Base-by-base conservation (phyloP, 2,797 vertebrate species). In the Intellagama lesueurii region DNA sequence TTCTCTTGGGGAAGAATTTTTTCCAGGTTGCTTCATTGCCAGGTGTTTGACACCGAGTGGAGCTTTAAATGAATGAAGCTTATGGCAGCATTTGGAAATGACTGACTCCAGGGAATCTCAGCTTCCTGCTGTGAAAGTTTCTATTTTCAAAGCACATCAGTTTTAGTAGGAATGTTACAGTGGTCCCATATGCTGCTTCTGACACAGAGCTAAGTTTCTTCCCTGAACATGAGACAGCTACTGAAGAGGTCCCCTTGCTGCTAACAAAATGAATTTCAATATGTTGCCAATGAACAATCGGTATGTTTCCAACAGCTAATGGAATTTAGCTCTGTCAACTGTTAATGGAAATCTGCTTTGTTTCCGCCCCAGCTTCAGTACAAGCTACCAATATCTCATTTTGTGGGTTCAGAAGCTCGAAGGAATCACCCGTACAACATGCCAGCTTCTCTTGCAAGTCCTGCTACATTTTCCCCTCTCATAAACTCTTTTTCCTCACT, bases 51-150 rank as follows among this genome's bases (percentile, higher is more conserved):
- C 97, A 97, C 96, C 97, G 97, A 97, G 95, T 96, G 91, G 95
- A 96, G 95, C 96, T 95, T 95, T 96, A 97, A 97, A 98, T 97
- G 98, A 98, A 98, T 97, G 97, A 97, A 97, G 96, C 96, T 97
- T 96, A 97, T 96, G 97, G 97, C 97, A 97, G 96, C 95, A 96
- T 96, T 95, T 97, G 96, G 98, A 98, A 98, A 96, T 96, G 96
- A 97, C 95, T 86, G 93, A 95, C 97, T 98, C 97, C 87, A 68
- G 97, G 97, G 97, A 98, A 95, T 97, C 96, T 95, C 77, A 40
- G 96, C 97, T 97, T 98, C 97, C 97, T 98, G 97, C 97, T 97
- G 97, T 95, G 97, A 97, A 98, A 97, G 97, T 98, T 98, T 98
- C 97, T 97, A 94, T 98, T 98, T 98, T 98, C 98, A 98, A 98